These are phyloP conservation scores for Florisuga fusca DNA, from an alignment of 2,797 vertebrate species.

Conservation along the genomic window DNA sequence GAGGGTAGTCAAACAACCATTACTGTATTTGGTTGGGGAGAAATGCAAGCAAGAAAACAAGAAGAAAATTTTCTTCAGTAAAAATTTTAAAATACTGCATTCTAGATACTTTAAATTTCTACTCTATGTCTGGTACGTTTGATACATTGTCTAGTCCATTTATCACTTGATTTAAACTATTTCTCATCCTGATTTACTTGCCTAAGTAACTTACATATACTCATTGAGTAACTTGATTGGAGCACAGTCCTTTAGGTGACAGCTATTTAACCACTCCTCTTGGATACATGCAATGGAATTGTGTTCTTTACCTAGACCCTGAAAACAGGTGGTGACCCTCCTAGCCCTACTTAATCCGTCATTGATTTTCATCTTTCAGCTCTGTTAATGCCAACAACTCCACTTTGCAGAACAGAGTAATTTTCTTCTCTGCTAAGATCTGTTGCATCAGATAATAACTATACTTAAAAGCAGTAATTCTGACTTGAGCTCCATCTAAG, in stretches of 20 bases:
- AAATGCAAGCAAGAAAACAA: neutral
- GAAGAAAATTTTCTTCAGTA: neutral
- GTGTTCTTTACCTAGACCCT: neutral
- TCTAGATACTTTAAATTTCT: neutral
- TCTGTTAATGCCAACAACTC: neutral
- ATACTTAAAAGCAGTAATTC: neutral
- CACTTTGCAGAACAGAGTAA: neutral
- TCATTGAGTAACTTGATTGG: neutral
- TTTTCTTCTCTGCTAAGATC: neutral
- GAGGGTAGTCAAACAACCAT: neutral
- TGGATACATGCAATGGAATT: rapidly evolving
- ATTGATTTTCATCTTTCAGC: neutral
- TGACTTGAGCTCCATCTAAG: neutral
- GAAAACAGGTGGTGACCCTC: neutral
- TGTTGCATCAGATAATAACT: neutral
- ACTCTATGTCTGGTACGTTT: neutral
- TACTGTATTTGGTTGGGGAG: neutral
- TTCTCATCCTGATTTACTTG: neutral
- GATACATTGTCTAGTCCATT: neutral
- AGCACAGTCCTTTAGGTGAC: neutral
- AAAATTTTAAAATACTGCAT: neutral
- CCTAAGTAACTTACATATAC: neutral
- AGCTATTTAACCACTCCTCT: neutral
- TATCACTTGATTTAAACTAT: neutral
- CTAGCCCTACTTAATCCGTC: neutral